Conservation (phyloP, 1,140 invertebrate genomes). For the Neodiprion fabricii region DNA sequence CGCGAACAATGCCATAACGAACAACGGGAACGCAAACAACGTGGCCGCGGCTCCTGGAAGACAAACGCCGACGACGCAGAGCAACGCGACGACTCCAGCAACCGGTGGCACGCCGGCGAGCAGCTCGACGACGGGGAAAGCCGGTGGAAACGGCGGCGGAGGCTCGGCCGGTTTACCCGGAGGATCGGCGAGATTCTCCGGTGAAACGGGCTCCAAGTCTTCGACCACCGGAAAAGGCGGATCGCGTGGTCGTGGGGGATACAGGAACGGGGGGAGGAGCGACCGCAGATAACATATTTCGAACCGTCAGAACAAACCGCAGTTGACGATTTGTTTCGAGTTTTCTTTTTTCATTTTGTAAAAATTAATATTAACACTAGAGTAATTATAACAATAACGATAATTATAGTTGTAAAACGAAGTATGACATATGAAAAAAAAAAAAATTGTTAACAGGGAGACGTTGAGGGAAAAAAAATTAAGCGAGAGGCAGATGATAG, state of each 20-base stretch:
- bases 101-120: slow-evolving; percentile 43
- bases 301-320: slow-evolving; percentile 19
- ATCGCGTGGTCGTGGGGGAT: slow-evolving; percentile 60
- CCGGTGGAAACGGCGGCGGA: slow-evolving; percentile 57
- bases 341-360: too few relatives aligned
- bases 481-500: too few relatives aligned
- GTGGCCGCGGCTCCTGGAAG: slow-evolving; percentile 41
- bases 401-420: too few relatives aligned
- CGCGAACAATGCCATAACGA: slow-evolving; percentile 55
- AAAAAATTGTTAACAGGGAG: too few relatives aligned
- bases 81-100: slow-evolving; percentile 45
- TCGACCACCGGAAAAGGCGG: slow-evolving; percentile 61
- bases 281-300: slow-evolving; percentile 62
- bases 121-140: slow-evolving; percentile 57
- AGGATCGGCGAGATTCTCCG: slow-evolving; percentile 46
- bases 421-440: too few relatives aligned
- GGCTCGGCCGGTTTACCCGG: slow-evolving; percentile 44
- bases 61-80: slow-evolving; percentile 43
- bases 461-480: too few relatives aligned
- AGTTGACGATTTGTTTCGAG: too few relatives aligned
- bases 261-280: slow-evolving; percentile 59
- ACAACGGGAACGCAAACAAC: slow-evolving; percentile 60
- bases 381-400: too few relatives aligned
- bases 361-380: too few relatives aligned
- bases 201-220: slow-evolving; percentile 35